Base-by-base conservation (phyloP, 2,797 vertebrate genomes). In the Neosalanx taihuensis region DNA sequence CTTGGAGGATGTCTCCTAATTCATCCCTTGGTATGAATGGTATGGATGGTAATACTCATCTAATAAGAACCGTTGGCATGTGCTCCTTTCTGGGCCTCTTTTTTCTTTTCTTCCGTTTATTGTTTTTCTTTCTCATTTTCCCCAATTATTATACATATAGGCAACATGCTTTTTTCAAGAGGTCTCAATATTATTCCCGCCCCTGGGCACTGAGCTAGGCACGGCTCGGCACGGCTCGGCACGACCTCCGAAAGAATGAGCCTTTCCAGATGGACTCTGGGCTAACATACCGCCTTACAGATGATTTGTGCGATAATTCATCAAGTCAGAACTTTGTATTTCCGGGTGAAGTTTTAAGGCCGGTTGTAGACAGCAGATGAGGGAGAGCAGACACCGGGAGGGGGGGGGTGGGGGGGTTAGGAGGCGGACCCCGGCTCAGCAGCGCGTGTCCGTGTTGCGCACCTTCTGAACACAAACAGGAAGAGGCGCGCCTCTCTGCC, bases 381-480 rank as follows among this genome's bases (percentile, higher is more conserved):
- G 69, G 58, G 72, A 72, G 75, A 60, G 67, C 53, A 26, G 58
- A 30, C 64, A 59, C 46, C 62, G 59, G 31, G 69, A 37, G n/a
- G 56, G 69, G 23, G 23, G 23, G 23, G 23, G n/a, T n/a, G 23
- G 23, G 23, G 23, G 23, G 41, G 70, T 51, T 69, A 75, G 74
- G 69, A 46, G 59, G 60, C 9, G 59, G 18, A 46, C 59, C 65
- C 18, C 62, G 46, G 64, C 64, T 26, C 23, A 63, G 51, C 35
- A 5, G 62, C 51, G 67, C 31, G 37, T 31, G 62, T 20, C n/a
- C 23, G 62, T 17, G 12, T 61, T 66, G 37, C 87, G 64, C 76
- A 82, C 81, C 84, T 87, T 69, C 64, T 74, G 79, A 74, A 76
- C 23, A 26, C 23, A 77, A 89, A 89, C 87, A 91, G 90, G 90